phyloP scores from a whole-genome alignment of 2,113 vertebrate genomes.

The Tragelaphus imberbis region DNA sequence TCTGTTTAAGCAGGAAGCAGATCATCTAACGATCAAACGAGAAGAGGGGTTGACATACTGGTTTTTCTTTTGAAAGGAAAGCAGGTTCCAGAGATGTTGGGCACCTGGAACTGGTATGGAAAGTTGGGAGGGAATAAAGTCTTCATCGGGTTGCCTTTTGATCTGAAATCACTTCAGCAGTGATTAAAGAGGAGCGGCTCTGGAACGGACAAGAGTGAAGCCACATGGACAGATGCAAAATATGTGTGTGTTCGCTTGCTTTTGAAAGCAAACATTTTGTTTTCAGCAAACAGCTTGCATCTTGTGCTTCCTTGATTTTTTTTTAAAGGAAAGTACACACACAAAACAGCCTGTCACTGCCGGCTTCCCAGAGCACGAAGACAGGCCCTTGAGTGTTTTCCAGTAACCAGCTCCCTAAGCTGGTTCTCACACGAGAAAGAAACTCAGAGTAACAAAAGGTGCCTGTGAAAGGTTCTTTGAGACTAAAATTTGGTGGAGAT shows the following conservation, averaged over 20 bases:
- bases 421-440: conserved; percentile 81
- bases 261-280: conserved; percentile 71
- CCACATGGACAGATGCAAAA: background rate
- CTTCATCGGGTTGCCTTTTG: background rate
- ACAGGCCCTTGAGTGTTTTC: conserved; percentile 74
- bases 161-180: conserved; percentile 3
- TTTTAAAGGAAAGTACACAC: background rate
- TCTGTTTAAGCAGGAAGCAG: background rate
- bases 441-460: conserved; percentile 79
- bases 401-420: conserved; percentile 63
- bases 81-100: background rate
- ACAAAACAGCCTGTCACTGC: conserved; percentile 70
- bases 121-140: background rate
- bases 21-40: background rate
- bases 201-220: conserved; percentile 16
- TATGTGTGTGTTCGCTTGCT: conserved; percentile 66
- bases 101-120: background rate
- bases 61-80: background rate
- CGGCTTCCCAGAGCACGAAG: conserved; percentile 72
- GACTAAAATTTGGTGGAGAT: conserved; percentile 83
- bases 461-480: conserved; percentile 81
- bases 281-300: conserved; percentile 73
- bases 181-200: conserved; percentile 9
- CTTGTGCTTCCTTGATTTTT: conserved; percentile 61
- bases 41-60: background rate